phyloP scores from a whole-genome alignment of 2,888 invertebrate genomes.

The Timandra comae region DNA sequence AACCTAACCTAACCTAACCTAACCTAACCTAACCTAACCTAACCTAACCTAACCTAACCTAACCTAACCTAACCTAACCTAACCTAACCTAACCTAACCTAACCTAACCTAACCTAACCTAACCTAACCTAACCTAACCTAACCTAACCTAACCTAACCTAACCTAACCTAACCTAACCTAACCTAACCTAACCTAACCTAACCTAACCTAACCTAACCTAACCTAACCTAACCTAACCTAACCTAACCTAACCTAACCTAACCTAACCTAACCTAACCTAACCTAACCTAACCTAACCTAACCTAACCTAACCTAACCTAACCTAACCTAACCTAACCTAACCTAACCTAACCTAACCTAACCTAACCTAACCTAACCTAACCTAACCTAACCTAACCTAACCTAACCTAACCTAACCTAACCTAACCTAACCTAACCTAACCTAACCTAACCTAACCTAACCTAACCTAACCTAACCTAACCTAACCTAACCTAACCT shows the following conservation, averaged over 20 bases:
- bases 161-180: conserved; percentile 1
- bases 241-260: conserved; percentile 12
- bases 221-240: conserved; percentile 11
- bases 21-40: conserved; percentile 9
- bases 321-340: conserved; percentile 11
- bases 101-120: conserved; percentile 6
- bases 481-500: conserved; percentile 16
- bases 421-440: conserved; percentile 15
- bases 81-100: conserved; percentile 11
- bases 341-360: conserved; percentile 14
- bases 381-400: conserved; percentile 15
- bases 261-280: conserved; percentile 12
- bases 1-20: conserved; percentile 12
- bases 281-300: conserved; percentile 12
- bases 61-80: conserved; percentile 10
- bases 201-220: conserved; percentile 12
- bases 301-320: conserved; percentile 12
- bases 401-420: conserved; percentile 14
- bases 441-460: conserved; percentile 15
- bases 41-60: conserved; percentile 11
- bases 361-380: conserved; percentile 15
- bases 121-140: conserved; percentile 11
- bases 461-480: conserved; percentile 15
- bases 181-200: conserved; percentile 12
- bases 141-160: conserved; percentile 8